Evolutionary conservation across 2,113 vertebrate genomes (phyloP), one percentile per base, ranked within the genome.

Genomic region (Empidonax traillii): DNA sequence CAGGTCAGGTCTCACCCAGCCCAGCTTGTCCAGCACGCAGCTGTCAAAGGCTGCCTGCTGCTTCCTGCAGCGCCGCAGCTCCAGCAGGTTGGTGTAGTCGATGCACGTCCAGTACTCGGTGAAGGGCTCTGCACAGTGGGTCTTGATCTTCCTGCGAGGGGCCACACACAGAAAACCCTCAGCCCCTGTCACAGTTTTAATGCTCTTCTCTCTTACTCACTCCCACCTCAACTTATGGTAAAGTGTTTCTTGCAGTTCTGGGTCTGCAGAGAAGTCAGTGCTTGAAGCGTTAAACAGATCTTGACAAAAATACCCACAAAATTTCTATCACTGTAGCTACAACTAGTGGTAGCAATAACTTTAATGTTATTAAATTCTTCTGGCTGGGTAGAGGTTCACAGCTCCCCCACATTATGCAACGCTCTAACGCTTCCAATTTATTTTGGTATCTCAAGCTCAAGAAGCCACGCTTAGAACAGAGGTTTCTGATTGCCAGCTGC

Each of bases 91-190:
- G 4, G 76, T 95, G 58, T 99, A 98, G 96, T 99, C 99, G 37
- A 99, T 82, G 94, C 99, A 99, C 18, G 98, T 99, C 99, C 99
- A 99, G 95, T 99, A 99, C 14, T 99, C 97, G 0, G 99, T 99
- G 81, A 99, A 99, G 9, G 99, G 98, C 96, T 99, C 99, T 0
- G 99, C 99, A 62, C 99, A 99, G 97, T 98, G 98, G 4, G 85
- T 82, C 96, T 99, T 99, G 94, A 99, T 98, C 97, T 99, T 98
- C 98, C 99, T 99, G 86, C 4, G 66, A 95, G 58, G 82, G 31
- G 75, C 4, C 30, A 52, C 73, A 76, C 53, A 31, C 53, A 84
- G 19, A 73, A 10, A 66, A 8, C 0, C 0, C 3, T 35, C 53
- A 73, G 33, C 28, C 58, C 43, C 6, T 14, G 1, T 8, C 6